Base-by-base conservation (phyloP, 1,140 invertebrate genomes). In the Gryllus bimaculatus region DNA sequence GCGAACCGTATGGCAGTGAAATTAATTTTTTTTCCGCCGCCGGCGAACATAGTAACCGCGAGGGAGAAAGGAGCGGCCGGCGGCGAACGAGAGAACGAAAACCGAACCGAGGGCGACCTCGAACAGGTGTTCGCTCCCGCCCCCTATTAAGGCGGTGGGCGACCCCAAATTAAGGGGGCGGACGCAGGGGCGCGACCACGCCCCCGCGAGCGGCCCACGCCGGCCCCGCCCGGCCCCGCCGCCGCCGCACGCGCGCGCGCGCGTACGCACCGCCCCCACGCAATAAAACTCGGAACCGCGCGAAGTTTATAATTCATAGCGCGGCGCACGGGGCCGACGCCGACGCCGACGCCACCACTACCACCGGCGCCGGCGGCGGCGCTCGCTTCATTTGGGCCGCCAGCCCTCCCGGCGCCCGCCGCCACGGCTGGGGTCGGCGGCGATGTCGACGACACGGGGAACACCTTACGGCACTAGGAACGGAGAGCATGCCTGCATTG, bases 281-380 rank as follows among this genome's bases (percentile, higher is more conserved):
- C 54, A 66, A 66, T 66, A 66, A 66, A 66, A 66, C 54, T 66
- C 54, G 54, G 54, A 18, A 66, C 54, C 54, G 54, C 54, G 54
- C 54, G 54, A 66, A 66, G 54, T 66, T 66, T 66, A 66, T 66
- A 66, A 66, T 66, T 66, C 54, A 66, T 66, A 66, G 54, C 54
- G 54, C 54, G 54, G 54, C 54, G 54, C 54, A 18, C 54, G 54
- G 54, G 54, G 54, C 54, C 54, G 2, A 7, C 2, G 54, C 54
- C 54, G 54, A 10, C 54, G 54, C 54, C 54, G 7, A 0, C 10
- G 7, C 54, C 7, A 66, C 54, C 54, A 10, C 54, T 7, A 7
- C 2, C 10, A 2, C 10, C 7, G 54, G 18, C 54, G 54, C 2
- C 10, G 54, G 2, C 18, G 2, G 54, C 54, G 26, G 1, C 26